Evolutionary conservation across 2,113 vertebrate genomes (phyloP), one percentile per base, ranked within the genome.

Genomic region (Cichladusa arquata): DNA sequence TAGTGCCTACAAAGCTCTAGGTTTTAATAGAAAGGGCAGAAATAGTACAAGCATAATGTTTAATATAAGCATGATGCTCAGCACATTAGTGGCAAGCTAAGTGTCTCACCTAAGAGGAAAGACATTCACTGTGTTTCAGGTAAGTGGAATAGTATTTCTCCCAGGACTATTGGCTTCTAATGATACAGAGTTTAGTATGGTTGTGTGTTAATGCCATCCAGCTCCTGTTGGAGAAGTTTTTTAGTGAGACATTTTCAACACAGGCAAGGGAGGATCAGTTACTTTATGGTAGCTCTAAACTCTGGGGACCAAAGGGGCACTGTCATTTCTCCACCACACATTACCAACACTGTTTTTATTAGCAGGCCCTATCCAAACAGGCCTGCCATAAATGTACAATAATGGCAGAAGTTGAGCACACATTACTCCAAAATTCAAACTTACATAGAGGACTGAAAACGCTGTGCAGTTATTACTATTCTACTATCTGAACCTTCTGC

Each of bases 21-120:
- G 25, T 95, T 93, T 96, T 92, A 96, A 96, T 91, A 93, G 83
- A 95, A 65, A 87, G 92, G 91, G 90, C 74, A 94, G 92, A 97
- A 97, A 92, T 92, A 92, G 74, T 72, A 90, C 58, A 73, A 93
- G 65, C 38, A 88, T 78, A 95, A 93, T 66, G 69, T 81, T 92
- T 96, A 95, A 92, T 92, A 93, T 90, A 82, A 90, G 72, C 95
- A 97, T 80, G 86, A 92, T 90, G 65, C 80, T 93, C 93, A 85
- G 62, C 88, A 95, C 56, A 83, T 96, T 92, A 95, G 66, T 36
- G 56, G 82, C n/a, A 88, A 85, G 74, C 25, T 77, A 69, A 93
- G 50, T 34, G 66, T 76, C 83, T 44, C 76, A 92, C 67, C 54
- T 48, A 54, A 42, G 66, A 92, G 91, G 73, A 92, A 88, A 97